A percentile compares a stretch with the other conserved stretches of the same genome.
Evolutionary conservation across 2,797 vertebrate genomes (phyloP).

Genomic region (Danio tinwini): DNA sequence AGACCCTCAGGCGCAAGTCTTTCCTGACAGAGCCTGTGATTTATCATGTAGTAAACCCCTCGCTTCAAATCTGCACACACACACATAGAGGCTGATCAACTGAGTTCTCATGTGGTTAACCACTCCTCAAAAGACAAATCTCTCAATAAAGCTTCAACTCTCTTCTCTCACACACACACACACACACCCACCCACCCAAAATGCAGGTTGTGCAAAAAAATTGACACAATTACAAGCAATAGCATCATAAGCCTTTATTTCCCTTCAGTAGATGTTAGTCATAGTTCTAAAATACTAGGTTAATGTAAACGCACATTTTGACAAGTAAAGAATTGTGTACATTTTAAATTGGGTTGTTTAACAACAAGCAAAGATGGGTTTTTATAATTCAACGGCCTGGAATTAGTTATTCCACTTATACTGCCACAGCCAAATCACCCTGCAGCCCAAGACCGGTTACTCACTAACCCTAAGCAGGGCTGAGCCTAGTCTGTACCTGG

Average conservation of each 20-base stretch:
- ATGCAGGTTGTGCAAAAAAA: conserved; percentile 9
- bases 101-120: conserved; percentile 66
- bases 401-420: too few species aligned
- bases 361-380: too few species aligned
- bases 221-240: neutral
- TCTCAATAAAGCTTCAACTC: conserved; percentile 62
- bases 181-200: too few species aligned
- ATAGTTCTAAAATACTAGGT: neutral
- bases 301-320: neutral
- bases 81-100: conserved; percentile 55
- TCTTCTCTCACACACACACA: too few species aligned
- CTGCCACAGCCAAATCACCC: too few species aligned
- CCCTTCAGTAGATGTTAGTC: neutral
- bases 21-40: conserved; percentile 64
- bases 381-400: too few species aligned
- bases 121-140: conserved; percentile 72
- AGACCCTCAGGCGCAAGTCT: conserved; percentile 47
- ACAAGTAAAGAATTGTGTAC: too few species aligned
- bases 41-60: conserved; percentile 65
- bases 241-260: neutral
- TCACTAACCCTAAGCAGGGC: too few species aligned
- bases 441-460: too few species aligned
- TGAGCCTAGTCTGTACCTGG: too few species aligned
- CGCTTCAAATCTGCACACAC: conserved; percentile 49
- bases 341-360: too few species aligned